Conservation (phyloP, 2,888 invertebrate genomes). For the Suillia variegata region DNA sequence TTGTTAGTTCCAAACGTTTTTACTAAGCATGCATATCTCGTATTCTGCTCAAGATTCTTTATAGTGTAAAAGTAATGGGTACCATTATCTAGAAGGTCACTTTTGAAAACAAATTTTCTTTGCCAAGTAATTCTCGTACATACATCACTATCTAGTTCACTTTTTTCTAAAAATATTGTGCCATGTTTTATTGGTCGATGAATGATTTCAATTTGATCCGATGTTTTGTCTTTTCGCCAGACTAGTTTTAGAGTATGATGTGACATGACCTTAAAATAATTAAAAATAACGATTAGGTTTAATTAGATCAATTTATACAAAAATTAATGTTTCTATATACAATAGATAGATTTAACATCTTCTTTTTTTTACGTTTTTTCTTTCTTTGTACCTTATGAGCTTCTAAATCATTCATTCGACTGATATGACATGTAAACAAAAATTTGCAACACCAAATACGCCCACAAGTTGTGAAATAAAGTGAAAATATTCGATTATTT, state of each 20-base stretch:
- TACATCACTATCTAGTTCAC: slow-evolving; percentile 47
- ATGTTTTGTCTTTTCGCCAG: slow-evolving; percentile 51
- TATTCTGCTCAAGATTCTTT: slow-evolving; percentile 67
- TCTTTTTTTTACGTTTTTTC: too few relatives aligned
- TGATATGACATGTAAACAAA: too few relatives aligned
- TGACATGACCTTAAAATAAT: slow-evolving; percentile 35
- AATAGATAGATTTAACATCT: too few relatives aligned
- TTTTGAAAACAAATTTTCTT: slow-evolving; percentile 39
- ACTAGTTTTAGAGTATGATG: slow-evolving; percentile 37
- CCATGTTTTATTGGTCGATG: slow-evolving; percentile 37
- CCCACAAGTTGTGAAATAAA: too few relatives aligned
- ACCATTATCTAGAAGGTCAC: slow-evolving; percentile 38
- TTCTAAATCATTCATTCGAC: too few relatives aligned
- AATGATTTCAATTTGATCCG: slow-evolving; percentile 45
- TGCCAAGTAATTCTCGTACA: slow-evolving; percentile 53
- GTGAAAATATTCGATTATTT: too few relatives aligned
- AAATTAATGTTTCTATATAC: too few relatives aligned
- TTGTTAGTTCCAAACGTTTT: slow-evolving; percentile 67
- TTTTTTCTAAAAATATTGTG: slow-evolving; percentile 31
- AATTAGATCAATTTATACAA: too few relatives aligned
- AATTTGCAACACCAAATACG: too few relatives aligned
- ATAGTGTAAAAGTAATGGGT: slow-evolving; percentile 50
- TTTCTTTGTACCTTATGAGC: too few relatives aligned
- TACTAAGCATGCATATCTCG: slow-evolving; percentile 76
- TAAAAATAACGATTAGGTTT: background rate